phyloP scores from a whole-genome alignment of 2,888 invertebrate species.

The Drosophila stalkeri region DNA sequence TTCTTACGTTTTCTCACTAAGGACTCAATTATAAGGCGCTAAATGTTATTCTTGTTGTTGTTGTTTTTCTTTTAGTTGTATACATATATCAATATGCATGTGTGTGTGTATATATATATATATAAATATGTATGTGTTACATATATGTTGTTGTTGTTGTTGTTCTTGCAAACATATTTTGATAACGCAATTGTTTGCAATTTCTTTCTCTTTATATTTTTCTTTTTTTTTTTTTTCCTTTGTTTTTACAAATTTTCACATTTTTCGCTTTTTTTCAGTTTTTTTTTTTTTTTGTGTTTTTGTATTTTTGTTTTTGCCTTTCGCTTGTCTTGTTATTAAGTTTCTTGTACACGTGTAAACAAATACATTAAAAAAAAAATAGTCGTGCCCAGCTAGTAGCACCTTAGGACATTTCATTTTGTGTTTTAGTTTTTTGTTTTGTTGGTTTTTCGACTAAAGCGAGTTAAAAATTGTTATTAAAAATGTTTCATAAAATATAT shows the following conservation, averaged over 20 bases:
- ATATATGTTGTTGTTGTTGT: slow-evolving; percentile 32
- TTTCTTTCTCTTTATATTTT: slow-evolving; percentile 9
- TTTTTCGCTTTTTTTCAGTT: slow-evolving; percentile 5
- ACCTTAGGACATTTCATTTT: slow-evolving; percentile 37
- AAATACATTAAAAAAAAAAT: slow-evolving; percentile 38
- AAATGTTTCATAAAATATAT: slow-evolving; percentile 26
- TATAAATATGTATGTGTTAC: slow-evolving; percentile 30
- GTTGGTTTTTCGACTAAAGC: slow-evolving; percentile 18
- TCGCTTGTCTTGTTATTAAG: slow-evolving; percentile 21
- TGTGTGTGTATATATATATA: slow-evolving; percentile 30
- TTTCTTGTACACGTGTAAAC: slow-evolving; percentile 36
- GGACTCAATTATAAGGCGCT: slow-evolving; percentile 75
- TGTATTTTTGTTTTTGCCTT: background rate
- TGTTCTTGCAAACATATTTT: slow-evolving; percentile 23
- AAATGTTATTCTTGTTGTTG: slow-evolving; percentile 41
- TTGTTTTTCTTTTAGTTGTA: slow-evolving; percentile 12
- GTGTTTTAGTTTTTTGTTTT: slow-evolving; percentile 17
- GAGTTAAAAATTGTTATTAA: slow-evolving; percentile 28
- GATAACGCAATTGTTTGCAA: slow-evolving; percentile 14
- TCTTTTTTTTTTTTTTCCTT: slow-evolving; percentile 17
- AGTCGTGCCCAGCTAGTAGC: slow-evolving; percentile 50
- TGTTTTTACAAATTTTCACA: slow-evolving; percentile 8
- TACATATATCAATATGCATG: slow-evolving; percentile 12
- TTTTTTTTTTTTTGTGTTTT: no score
- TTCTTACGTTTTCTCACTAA: slow-evolving; percentile 51